Base-by-base conservation (phyloP, 2,797 vertebrate genomes). In the Hypotaenidia okinawae region DNA sequence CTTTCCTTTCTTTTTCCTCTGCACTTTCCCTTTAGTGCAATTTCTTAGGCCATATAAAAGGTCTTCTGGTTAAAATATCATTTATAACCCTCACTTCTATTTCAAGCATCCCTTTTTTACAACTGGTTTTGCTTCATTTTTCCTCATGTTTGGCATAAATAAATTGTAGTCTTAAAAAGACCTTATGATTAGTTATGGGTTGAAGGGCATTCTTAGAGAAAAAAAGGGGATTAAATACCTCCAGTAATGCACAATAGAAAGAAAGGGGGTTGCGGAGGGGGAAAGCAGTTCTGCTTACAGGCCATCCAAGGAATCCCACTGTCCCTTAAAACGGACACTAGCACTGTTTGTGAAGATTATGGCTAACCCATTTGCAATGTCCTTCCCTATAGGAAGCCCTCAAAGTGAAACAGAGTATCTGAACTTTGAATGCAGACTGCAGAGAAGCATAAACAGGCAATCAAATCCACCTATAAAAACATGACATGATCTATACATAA, bases 391-490 rank as follows among this genome's bases (percentile, higher is more conserved):
- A 82, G 93, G 95, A 92, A 87, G 33, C 24, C 47, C 66, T 95
- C 78, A 51, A 86, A 97, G 64, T 54, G 84, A 88, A 86, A 78
- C 52, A 41, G 73, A 87, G 37, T 51, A 70, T 75, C 81, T 94
- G 95, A 94, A 84, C 74, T 80, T 77, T 35, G 94, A 92, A 94
- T 75, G 35, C 90, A 85, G 74, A 85, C 55, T 87, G 68, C 79
- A 74, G 79, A 94, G 93, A 95, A 94, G 81, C 51, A 66, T 78
- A 94, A 93, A 94, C 93, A 86, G 15, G 47, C 82, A 88, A 81
- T 97, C 85, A 94, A 91, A 94, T 47, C 54, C 90, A 96, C 94
- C 94, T 96, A 87, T 91, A 90, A 94, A 96, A 95, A 93, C 73
- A 95, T 16, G 51, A 54, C 86, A 37, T 24, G 45, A 70, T 91